A percentile compares a stretch with the other conserved stretches of the same genome.
These are phyloP conservation scores for Diploscapter pachys DNA, from an alignment of 1,140 invertebrate genomes.

Conservation along the genomic window DNA sequence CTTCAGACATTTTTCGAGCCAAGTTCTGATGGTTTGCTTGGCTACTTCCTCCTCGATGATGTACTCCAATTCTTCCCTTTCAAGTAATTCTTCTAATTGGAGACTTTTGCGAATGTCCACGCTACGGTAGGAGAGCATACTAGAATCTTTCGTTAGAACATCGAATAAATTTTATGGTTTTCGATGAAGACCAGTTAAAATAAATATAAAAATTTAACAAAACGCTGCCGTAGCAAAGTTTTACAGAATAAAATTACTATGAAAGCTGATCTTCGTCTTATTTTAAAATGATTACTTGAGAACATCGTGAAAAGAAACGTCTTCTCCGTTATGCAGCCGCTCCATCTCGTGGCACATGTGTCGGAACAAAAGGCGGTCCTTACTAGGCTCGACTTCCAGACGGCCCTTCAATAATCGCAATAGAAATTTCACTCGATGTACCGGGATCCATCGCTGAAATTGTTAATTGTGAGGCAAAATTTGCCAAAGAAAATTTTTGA, in stretches of 20 bases:
- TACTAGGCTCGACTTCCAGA: slow-evolving; percentile 93
- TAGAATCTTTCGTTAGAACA: slow-evolving; percentile 59
- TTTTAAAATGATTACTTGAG: slow-evolving; percentile 74
- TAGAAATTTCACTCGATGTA: slow-evolving; percentile 72
- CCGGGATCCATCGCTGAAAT: slow-evolving; percentile 79
- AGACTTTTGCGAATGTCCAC: slow-evolving; percentile 97
- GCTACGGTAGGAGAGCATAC: slow-evolving; percentile 96
- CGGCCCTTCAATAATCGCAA: slow-evolving; percentile 71
- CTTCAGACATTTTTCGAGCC: slow-evolving; percentile 64
- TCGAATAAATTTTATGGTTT: no score
- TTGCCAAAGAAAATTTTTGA: neutral
- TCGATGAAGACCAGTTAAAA: no score
- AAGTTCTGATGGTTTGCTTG: slow-evolving; percentile 84
- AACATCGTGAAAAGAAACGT: slow-evolving; percentile 99
- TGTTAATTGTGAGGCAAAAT: neutral
- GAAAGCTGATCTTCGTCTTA: slow-evolving; percentile 29
- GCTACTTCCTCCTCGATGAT: slow-evolving; percentile 99
- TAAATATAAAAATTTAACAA: no score
- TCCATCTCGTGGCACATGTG: slow-evolving; percentile 99
- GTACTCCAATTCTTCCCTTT: slow-evolving; percentile 96
- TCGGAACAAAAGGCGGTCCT: slow-evolving; percentile 92
- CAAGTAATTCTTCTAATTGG: slow-evolving; percentile 95
- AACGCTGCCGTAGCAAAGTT: no score
- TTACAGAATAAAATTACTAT: neutral
- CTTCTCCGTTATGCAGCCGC: slow-evolving; percentile 91